Base-by-base conservation (phyloP, 2,113 vertebrate genomes). In the Oophaga pumilio region DNA sequence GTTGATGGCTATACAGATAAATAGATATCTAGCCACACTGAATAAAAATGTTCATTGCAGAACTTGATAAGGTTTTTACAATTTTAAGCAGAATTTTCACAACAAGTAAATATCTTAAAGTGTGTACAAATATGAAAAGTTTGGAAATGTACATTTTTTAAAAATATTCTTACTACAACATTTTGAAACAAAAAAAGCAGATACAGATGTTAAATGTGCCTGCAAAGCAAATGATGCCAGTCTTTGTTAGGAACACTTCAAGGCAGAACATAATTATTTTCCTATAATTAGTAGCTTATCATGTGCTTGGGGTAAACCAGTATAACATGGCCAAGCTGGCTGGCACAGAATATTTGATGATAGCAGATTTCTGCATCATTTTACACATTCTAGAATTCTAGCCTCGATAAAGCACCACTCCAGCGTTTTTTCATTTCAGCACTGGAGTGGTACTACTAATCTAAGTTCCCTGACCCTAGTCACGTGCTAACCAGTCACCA, bases 1-100 rank as follows among this genome's bases (percentile, higher is more conserved):
- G 53, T 77, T 85, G 71, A 85, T 85, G 73, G 77, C 73, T 77
- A 52, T 49, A 85, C 56, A 62, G 57, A 64, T 60, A 85, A 85
- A 85, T 85, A 62, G 73, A 74, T 28, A 76, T 24, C 53, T 50
- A 76, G 13, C 22, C 20, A 24, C 50, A 26, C 73, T 76, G 71
- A 76, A 64, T 52, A 60, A 28, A 76, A 50, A 76, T 62, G 33
- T 14, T 64, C 28, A 8, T 69, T 28, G 24, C 53, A 57, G 24
- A 79, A 7, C 6, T 2, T 43, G 69, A 0, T 43, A 73, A 8
- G 53, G 8, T 8, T 73, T 73, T 18, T 0, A 69, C 68, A 33
- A 33, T 33, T 33, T 71, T 33, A 28, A 14, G 26, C 6, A 33
- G 13, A 71, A 33, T 17, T 71, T 15, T 22, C 62, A 64, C n/a